These are phyloP conservation scores for Cryptus viduatorius DNA, from an alignment of 2,888 invertebrate species.

Conservation along the genomic window DNA sequence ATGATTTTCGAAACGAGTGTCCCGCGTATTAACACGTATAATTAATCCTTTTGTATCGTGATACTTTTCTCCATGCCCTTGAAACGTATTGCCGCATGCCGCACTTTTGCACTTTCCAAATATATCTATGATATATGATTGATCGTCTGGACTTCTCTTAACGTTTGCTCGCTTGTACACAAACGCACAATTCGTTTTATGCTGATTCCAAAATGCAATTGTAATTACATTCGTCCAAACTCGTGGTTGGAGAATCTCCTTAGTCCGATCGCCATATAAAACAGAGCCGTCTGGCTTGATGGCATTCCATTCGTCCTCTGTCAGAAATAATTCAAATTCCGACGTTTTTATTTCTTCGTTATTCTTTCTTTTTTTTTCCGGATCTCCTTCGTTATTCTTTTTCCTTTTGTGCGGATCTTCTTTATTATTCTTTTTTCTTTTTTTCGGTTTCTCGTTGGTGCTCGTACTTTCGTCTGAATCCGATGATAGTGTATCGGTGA, in stretches of 20 bases:
- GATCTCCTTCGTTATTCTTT: background rate
- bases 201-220: slow-evolving; percentile 32
- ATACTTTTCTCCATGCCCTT: slow-evolving; percentile 33
- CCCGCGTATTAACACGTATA: slow-evolving; percentile 38
- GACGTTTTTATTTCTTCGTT: too few species aligned
- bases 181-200: slow-evolving; percentile 50
- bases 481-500: too few species aligned
- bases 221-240: slow-evolving; percentile 53
- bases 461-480: too few species aligned
- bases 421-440: background rate
- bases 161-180: slow-evolving; percentile 52
- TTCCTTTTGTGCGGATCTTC: background rate
- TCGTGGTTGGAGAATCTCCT: slow-evolving; percentile 27
- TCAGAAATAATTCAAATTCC: slow-evolving; percentile 45
- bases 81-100: slow-evolving; percentile 36
- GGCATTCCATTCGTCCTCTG: slow-evolving; percentile 35
- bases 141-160: background rate
- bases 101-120: slow-evolving; percentile 42
- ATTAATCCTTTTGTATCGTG: slow-evolving; percentile 9
- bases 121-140: slow-evolving; percentile 39
- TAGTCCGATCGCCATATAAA: slow-evolving; percentile 22
- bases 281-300: slow-evolving; percentile 29
- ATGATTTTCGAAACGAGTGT: slow-evolving; percentile 45
- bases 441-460: too few species aligned
- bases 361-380: too few species aligned